Percentiles rank a stretch among this genome's conserved stretches.
Conservation (phyloP, 2,797 vertebrate genomes). For the Typhlichthys subterraneus region DNA sequence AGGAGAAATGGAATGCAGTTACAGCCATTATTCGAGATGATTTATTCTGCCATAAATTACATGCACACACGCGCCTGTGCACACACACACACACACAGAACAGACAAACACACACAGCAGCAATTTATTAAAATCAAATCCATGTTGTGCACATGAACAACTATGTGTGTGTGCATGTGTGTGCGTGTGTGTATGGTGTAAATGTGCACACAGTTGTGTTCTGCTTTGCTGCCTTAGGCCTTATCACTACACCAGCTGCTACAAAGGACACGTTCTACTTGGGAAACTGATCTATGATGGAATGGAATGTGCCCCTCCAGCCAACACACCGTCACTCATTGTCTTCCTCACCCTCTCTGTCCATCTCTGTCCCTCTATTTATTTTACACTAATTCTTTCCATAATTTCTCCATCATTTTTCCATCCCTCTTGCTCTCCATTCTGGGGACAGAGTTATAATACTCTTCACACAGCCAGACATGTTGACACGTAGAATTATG, state of each 20-base stretch:
- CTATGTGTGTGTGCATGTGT: not conserved
- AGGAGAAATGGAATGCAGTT: conserved; percentile 57
- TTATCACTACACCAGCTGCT: conserved; percentile 55
- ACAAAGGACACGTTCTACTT: conserved; percentile 43
- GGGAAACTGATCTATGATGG: conserved; percentile 42
- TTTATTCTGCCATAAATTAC: conserved; percentile 41
- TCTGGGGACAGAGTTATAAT: conserved; percentile 27
- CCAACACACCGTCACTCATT: not conserved
- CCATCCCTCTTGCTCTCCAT: not conserved
- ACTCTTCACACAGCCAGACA: conserved; percentile 38
- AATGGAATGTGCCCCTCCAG: conserved; percentile 24
- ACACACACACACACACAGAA: conserved; percentile 7
- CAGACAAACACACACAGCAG: conserved; percentile 7
- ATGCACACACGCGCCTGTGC: conserved; percentile 19
- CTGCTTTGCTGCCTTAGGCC: conserved; percentile 29
- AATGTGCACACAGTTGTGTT: not conserved
- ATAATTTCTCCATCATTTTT: conserved; percentile 1
- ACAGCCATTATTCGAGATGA: conserved; percentile 48
- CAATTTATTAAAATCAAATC: too few relatives aligned
- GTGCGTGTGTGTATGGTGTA: not conserved
- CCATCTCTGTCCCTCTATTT: conserved; percentile 12
- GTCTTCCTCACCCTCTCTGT: conserved; percentile 1
- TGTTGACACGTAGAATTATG: conserved; percentile 33
- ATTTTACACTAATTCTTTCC: not conserved
- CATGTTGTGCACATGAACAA: too few relatives aligned